Evolutionary conservation across 2,797 vertebrate species (phyloP).

Genomic region (Parotocinclus haroldoi): DNA sequence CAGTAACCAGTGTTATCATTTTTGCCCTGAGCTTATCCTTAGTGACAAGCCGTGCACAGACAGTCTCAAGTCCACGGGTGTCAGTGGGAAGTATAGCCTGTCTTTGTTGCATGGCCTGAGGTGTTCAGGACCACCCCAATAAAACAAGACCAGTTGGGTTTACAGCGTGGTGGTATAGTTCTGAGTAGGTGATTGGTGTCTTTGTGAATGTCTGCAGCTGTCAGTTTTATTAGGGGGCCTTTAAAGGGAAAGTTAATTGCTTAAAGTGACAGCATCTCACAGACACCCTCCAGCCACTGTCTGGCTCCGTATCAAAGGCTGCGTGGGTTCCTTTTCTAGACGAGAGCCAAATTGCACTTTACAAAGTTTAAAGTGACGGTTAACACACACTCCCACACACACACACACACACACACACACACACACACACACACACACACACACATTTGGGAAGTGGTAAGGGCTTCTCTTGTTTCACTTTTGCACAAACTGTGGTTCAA

Average conservation of each 20-base stretch:
- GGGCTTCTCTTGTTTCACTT: constrained; percentile 29
- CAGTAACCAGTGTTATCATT: too few relatives aligned
- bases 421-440: not conserved
- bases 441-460: not conserved
- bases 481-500: constrained; percentile 29
- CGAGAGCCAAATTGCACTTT: constrained; percentile 45
- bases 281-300: constrained; percentile 50
- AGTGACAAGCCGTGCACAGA: constrained; percentile 6
- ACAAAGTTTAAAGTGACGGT: constrained; percentile 44
- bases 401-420: constrained; percentile 13
- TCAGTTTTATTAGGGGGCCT: constrained; percentile 53
- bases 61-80: constrained; percentile 48
- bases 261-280: constrained; percentile 51
- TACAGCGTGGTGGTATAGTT: constrained; percentile 47
- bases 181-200: constrained; percentile 50
- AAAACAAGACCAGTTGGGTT: constrained; percentile 52
- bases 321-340: constrained; percentile 35
- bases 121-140: constrained; percentile 48
- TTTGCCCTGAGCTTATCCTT: too few relatives aligned
- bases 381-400: constrained; percentile 21
- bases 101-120: constrained; percentile 34
- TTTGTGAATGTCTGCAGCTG: constrained; percentile 56
- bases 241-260: constrained; percentile 57
- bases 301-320: constrained; percentile 47
- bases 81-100: constrained; percentile 29